phyloP scores from a whole-genome alignment of 1,140 invertebrate species.

The Ostrea edulis region DNA sequence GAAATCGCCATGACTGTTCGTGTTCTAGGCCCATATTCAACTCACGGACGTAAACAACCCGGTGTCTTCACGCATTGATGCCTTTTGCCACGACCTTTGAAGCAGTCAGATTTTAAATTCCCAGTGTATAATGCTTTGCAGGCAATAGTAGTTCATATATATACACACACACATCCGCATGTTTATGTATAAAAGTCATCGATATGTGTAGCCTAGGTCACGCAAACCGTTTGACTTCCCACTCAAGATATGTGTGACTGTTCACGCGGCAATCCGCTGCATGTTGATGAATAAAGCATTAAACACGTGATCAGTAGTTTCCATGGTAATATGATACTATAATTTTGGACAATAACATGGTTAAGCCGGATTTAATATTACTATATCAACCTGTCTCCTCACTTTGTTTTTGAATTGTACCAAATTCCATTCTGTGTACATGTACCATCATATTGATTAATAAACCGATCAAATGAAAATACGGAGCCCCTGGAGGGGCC shows the following conservation, averaged over 20 bases:
- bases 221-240: too few relatives aligned
- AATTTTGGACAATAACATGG: too few relatives aligned
- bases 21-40: constrained; percentile 39
- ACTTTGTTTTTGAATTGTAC: too few relatives aligned
- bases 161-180: neutral
- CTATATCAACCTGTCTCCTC: too few relatives aligned
- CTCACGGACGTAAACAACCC: neutral
- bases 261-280: too few relatives aligned
- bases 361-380: too few relatives aligned
- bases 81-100: neutral
- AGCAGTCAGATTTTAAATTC: neutral
- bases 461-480: too few relatives aligned
- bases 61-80: neutral
- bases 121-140: neutral
- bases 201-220: neutral
- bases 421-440: too few relatives aligned
- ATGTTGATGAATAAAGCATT: neutral
- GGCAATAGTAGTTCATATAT: neutral
- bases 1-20: constrained; percentile 62
- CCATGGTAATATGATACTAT: neutral
- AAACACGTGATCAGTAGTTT: neutral
- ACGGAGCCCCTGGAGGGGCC: too few relatives aligned
- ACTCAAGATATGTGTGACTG: too few relatives aligned
- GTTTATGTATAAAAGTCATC: neutral
- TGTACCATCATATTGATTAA: too few relatives aligned